Evolutionary conservation across 2,113 vertebrate genomes (phyloP).

Genomic region (Periophthalmus modestus): DNA sequence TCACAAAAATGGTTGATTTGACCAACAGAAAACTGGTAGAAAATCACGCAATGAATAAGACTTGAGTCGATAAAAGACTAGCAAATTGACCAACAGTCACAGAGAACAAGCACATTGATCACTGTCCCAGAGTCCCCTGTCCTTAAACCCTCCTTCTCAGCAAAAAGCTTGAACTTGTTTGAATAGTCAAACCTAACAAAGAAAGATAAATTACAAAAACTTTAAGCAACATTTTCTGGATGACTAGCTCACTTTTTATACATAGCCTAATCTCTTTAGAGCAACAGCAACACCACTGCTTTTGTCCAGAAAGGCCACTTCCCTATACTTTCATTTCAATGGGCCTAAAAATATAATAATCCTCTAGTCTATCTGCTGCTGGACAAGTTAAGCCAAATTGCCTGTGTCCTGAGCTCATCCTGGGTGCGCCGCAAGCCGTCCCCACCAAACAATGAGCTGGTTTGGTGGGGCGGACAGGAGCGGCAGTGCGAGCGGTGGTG

Average conservation of each 20-base stretch:
- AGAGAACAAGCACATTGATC: too few species aligned
- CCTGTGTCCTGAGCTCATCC: conserved; percentile 32
- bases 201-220: neutral
- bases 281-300: conserved; percentile 1
- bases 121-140: too few species aligned
- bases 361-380: conserved; percentile 13
- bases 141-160: too few species aligned
- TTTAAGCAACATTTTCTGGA: neutral
- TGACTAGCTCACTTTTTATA: neutral
- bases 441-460: conserved; percentile 37
- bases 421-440: conserved; percentile 18
- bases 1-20: too few species aligned
- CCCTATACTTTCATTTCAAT: conserved; percentile 19
- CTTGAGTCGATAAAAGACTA: too few species aligned
- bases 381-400: conserved; percentile 46
- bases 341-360: conserved; percentile 38
- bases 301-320: conserved; percentile 15
- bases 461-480: conserved; percentile 21
- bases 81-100: too few species aligned
- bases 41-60: too few species aligned
- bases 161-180: too few species aligned
- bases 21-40: too few species aligned
- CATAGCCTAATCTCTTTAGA: neutral
- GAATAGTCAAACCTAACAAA: neutral
- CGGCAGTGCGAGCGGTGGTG: conserved; percentile 33